Conservation (phyloP, 2,888 invertebrate species). For the Thymelicus acteon region DNA sequence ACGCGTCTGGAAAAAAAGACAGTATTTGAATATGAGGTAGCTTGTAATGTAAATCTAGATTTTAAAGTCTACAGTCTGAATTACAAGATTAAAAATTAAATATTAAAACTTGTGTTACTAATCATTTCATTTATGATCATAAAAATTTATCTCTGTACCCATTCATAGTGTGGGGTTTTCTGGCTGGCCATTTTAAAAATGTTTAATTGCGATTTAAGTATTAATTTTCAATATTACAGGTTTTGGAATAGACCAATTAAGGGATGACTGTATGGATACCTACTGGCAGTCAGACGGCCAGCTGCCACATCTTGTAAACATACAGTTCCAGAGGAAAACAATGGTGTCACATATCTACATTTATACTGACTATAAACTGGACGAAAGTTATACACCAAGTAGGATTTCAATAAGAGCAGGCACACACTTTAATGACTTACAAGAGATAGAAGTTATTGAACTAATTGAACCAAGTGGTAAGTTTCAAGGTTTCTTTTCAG, state of each 20-base stretch:
- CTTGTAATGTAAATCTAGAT: no score
- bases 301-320: constrained; percentile 98
- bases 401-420: constrained; percentile 96
- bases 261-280: constrained; percentile 98
- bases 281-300: constrained; percentile 99
- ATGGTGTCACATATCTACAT: constrained; percentile 98
- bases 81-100: no score
- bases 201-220: no score
- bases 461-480: constrained; percentile 94
- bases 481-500: constrained; percentile 36
- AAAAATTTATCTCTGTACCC: no score
- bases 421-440: constrained; percentile 97
- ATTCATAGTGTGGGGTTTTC: no score
- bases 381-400: constrained; percentile 99
- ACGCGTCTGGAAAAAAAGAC: no score
- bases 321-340: constrained; percentile 97
- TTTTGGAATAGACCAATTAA: constrained; percentile 98
- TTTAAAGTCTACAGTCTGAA: no score
- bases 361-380: constrained; percentile 98
- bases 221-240: constrained; percentile 80
- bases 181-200: no score
- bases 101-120: no score
- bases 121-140: no score
- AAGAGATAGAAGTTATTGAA: constrained; percentile 97
- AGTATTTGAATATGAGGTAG: no score